phyloP scores from a whole-genome alignment of 2,797 vertebrate species.

The Adrianichthys oophorus region DNA sequence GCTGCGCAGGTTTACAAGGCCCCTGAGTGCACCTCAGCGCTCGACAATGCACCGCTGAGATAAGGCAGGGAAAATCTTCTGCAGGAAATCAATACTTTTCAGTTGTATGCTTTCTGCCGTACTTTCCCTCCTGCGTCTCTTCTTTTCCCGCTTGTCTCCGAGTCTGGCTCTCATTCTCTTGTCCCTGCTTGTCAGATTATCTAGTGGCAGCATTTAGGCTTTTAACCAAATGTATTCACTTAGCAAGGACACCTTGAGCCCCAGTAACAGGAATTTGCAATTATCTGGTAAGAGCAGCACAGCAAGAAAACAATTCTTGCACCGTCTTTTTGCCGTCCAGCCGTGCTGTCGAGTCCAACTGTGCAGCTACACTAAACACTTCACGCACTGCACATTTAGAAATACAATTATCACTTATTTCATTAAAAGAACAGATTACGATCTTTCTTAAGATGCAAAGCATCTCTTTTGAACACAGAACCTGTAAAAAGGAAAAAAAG shows the following conservation, averaged over 20 bases:
- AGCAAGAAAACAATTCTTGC: constrained; percentile 38
- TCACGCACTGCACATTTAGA: constrained; percentile 11
- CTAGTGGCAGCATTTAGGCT: constrained; percentile 43
- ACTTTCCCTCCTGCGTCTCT: not conserved
- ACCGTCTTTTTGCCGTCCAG: constrained; percentile 34
- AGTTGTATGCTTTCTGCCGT: constrained; percentile 19
- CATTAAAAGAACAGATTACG: constrained; percentile 25
- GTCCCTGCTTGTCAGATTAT: constrained; percentile 38
- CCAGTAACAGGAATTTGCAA: constrained; percentile 57
- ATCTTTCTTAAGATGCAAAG: constrained; percentile 5
- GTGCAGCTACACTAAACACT: constrained; percentile 10
- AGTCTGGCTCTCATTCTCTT: not conserved
- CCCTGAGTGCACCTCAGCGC: constrained; percentile 46
- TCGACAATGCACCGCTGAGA: constrained; percentile 35
- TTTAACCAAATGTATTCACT: constrained; percentile 51
- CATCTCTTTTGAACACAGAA: constrained; percentile 9
- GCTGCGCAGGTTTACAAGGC: constrained; percentile 50
- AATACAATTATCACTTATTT: constrained; percentile 24
- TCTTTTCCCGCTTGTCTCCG: not conserved
- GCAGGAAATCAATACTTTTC: constrained; percentile 52
- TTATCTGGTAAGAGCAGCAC: constrained; percentile 42
- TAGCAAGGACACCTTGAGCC: constrained; percentile 32
- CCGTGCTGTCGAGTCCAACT: constrained; percentile 35
- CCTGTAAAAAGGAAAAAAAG: no score
- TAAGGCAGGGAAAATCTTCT: constrained; percentile 35